These are phyloP conservation scores for Philopedon plagiatum DNA, from an alignment of 2,888 invertebrate genomes.

Conservation along the genomic window DNA sequence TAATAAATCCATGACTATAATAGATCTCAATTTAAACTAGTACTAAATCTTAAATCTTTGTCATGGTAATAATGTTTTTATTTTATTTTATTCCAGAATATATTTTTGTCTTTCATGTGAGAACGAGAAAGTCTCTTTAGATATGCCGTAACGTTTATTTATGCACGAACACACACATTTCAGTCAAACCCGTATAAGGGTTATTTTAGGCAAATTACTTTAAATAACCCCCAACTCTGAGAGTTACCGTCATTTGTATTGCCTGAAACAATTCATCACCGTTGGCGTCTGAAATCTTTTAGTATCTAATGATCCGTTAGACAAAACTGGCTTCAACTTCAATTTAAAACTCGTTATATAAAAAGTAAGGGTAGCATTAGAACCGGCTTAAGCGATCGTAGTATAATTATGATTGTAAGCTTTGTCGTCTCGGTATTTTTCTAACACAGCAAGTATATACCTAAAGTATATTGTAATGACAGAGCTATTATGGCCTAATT, in stretches of 20 bases:
- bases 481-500: not conserved
- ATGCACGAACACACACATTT: not conserved
- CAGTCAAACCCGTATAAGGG: not conserved
- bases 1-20: too few species aligned
- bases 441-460: constrained; percentile 1
- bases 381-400: constrained; percentile 3
- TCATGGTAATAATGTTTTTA: too few species aligned
- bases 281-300: constrained; percentile 17
- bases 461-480: not conserved
- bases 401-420: constrained; percentile 7
- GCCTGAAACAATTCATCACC: constrained; percentile 17
- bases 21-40: too few species aligned
- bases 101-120: too few species aligned
- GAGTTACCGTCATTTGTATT: constrained; percentile 10
- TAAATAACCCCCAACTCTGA: constrained; percentile 5
- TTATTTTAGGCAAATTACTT: constrained; percentile 2
- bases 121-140: too few species aligned
- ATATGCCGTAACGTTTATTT: not conserved
- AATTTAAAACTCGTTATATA: constrained; percentile 22
- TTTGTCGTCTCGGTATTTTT: constrained; percentile 6
- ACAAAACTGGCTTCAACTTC: constrained; percentile 24
- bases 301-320: constrained; percentile 24
- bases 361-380: constrained; percentile 19
- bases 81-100: too few species aligned
- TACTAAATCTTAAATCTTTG: too few species aligned